Conservation (phyloP, 2,888 invertebrate genomes). For the Perizoma affinitatum region DNA sequence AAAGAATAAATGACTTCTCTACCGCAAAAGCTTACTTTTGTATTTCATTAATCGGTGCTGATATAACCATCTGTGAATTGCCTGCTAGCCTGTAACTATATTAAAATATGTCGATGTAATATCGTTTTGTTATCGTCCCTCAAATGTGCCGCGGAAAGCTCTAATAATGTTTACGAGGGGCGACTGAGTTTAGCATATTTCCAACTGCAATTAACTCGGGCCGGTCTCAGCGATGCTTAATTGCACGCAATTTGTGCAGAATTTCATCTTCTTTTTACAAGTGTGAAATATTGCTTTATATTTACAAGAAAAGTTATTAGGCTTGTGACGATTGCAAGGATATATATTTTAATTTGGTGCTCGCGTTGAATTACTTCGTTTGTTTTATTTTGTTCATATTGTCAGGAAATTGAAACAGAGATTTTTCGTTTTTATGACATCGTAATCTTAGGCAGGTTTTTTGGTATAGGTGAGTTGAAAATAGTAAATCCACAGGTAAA, state of each 20-base stretch:
- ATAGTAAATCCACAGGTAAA: no score
- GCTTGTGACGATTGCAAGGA: slow-evolving; percentile 20
- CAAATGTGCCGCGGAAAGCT: slow-evolving; percentile 25
- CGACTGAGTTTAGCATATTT: slow-evolving; percentile 54
- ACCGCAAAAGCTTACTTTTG: no score
- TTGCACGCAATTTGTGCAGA: slow-evolving; percentile 47
- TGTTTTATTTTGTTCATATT: slow-evolving; percentile 11
- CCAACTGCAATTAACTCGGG: slow-evolving; percentile 46
- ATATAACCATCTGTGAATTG: no score
- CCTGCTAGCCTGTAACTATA: no score
- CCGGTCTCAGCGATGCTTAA: slow-evolving; percentile 43
- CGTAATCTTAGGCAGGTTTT: no score
- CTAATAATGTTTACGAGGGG: slow-evolving; percentile 45
- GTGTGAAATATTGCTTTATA: slow-evolving; percentile 27
- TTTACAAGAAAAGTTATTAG: slow-evolving; percentile 21
- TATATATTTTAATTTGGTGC: slow-evolving; percentile 27
- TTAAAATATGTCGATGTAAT: not conserved
- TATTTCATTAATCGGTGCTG: no score
- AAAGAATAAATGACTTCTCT: no score
- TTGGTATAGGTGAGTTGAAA: no score
- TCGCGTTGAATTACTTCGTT: slow-evolving; percentile 13
- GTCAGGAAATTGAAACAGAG: not conserved
- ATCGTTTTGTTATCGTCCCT: slow-evolving; percentile 36
- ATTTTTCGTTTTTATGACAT: not conserved
- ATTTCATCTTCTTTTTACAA: slow-evolving; percentile 41